A percentile compares a stretch with the other conserved stretches of the same genome.
These are phyloP conservation scores for Acanthisitta chloris DNA, from an alignment of 2,113 vertebrate species.

Conservation along the genomic window DNA sequence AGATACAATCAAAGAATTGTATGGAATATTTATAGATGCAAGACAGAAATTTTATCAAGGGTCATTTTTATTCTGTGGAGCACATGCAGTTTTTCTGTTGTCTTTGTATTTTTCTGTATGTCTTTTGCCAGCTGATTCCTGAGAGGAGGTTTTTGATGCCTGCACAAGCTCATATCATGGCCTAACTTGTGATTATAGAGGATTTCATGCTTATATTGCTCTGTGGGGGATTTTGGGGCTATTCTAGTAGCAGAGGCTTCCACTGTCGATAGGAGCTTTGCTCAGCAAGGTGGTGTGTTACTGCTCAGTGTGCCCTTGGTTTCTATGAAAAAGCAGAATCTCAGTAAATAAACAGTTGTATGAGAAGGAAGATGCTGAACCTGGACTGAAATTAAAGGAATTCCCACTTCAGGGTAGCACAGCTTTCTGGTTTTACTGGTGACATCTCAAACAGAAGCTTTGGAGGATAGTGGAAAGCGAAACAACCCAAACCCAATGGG, in stretches of 20 bases:
- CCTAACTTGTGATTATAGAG: background rate
- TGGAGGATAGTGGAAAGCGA: background rate
- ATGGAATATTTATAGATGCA: background rate
- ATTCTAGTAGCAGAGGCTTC: background rate
- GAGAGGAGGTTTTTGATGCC: background rate
- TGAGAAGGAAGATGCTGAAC: background rate
- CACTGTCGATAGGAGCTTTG: background rate
- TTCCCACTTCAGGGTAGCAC: no score
- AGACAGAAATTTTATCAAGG: background rate
- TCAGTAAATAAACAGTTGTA: background rate
- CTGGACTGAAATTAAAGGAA: background rate
- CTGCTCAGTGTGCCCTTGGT: background rate
- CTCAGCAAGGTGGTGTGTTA: background rate
- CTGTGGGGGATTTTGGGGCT: background rate
- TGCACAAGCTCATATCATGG: background rate
- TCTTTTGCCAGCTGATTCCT: background rate
- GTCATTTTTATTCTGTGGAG: background rate
- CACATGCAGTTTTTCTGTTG: background rate
- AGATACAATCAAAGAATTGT: no score
- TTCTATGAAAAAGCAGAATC: background rate
- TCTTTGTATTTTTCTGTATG: background rate
- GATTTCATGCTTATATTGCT: background rate
- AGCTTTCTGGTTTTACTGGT: background rate
- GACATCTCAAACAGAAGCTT: background rate
- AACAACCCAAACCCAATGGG: accelerated